Percentiles rank a stretch among this genome's conserved stretches.
Evolutionary conservation across 2,888 invertebrate genomes (phyloP).

Genomic region (Prosopocoilus inquinatus): DNA sequence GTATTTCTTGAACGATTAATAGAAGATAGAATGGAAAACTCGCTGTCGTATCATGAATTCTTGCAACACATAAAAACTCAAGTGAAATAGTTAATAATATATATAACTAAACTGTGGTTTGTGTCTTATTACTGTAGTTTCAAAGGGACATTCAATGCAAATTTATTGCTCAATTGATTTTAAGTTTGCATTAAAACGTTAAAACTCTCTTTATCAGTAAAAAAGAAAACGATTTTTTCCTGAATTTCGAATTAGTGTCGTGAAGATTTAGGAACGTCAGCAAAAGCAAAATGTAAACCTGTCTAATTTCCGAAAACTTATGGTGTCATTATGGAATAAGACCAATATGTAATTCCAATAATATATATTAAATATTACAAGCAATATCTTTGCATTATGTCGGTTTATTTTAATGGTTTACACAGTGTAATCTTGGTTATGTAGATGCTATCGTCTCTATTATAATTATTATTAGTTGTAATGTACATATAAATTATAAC

Average conservation of each 20-base stretch:
- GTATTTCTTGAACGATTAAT: slow-evolving; percentile 85
- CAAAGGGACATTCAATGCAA: slow-evolving; percentile 31
- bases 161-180: slow-evolving; percentile 36
- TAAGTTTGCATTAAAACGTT: slow-evolving; percentile 14
- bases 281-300: slow-evolving; percentile 2
- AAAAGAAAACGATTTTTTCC: no score
- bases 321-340: slow-evolving; percentile 24
- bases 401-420: slow-evolving; percentile 13
- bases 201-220: no score
- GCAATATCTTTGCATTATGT: slow-evolving; percentile 40
- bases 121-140: slow-evolving; percentile 21
- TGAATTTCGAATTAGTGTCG: no score
- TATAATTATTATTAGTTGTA: slow-evolving; percentile 1
- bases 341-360: slow-evolving; percentile 5
- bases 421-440: slow-evolving; percentile 9
- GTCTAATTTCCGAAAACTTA: slow-evolving; percentile 20
- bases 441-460: background rate
- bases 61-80: slow-evolving; percentile 90
- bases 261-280: no score
- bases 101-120: slow-evolving; percentile 8
- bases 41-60: slow-evolving; percentile 97
- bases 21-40: slow-evolving; percentile 92
- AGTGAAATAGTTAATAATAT: slow-evolving; percentile 66
- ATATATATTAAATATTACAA: slow-evolving; percentile 19
- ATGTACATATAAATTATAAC: background rate